Evolutionary conservation across 2,113 vertebrate species (phyloP).

Genomic region (Scomber scombrus): DNA sequence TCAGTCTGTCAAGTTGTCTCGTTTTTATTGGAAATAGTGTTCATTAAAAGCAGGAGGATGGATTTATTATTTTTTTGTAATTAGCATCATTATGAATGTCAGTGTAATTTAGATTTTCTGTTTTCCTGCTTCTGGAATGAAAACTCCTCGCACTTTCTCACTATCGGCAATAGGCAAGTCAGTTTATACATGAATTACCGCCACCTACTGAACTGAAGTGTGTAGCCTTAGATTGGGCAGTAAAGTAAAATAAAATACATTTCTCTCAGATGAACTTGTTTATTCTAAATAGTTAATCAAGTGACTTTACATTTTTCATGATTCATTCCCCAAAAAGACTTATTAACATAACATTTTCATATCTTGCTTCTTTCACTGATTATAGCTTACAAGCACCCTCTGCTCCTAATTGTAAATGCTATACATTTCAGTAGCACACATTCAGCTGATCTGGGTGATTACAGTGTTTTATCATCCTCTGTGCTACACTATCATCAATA

Average conservation of each 20-base stretch:
- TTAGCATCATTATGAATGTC: background rate
- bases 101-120: background rate
- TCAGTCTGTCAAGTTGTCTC: too few relatives aligned
- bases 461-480: slow-evolving; percentile 8
- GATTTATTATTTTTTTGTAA: too few relatives aligned
- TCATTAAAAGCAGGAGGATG: too few relatives aligned
- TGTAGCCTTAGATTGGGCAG: background rate
- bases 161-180: too few relatives aligned
- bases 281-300: background rate
- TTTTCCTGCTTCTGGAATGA: background rate
- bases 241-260: background rate
- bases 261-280: background rate
- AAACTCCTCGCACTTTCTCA: background rate
- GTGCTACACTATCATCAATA: slow-evolving; percentile 58
- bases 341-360: background rate
- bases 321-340: background rate
- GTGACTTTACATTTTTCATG: background rate
- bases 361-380: background rate
- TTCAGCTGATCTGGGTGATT: slow-evolving; percentile 35
- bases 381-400: background rate
- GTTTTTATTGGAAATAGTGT: too few relatives aligned
- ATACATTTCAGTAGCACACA: background rate
- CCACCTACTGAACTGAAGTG: background rate
- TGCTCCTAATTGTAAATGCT: slow-evolving; percentile 27
- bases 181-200: background rate